Evolutionary conservation across 2,888 invertebrate species (phyloP), one percentile per base, ranked within the genome.

Genomic region (Lithophane socia): DNA sequence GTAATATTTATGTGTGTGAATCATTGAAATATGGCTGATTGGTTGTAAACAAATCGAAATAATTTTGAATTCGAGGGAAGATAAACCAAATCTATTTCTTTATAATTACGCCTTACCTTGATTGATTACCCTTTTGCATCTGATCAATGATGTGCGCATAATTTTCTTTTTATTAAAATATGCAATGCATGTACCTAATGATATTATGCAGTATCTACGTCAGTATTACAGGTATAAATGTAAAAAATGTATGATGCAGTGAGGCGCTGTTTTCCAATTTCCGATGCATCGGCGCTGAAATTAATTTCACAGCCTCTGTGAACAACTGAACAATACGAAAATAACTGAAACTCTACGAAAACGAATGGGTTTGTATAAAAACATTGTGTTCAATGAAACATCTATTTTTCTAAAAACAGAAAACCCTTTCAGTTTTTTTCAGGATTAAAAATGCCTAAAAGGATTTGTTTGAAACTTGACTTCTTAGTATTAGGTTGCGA

Each of bases 201-300:
- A 37, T 42, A 60, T 18, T 21, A 21, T 24, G 10, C 42, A 52
- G 37, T 37, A 10, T 9, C 7, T 24, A 18, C n/a, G 10, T 56
- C 5, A 21, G 56, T 18, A 78, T 47, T 63, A 47, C 37, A 63
- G 54, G 3, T 10, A 49, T 29, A 18, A 21, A 16, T 44, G 5
- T 44, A 37, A 60, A 72, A 29, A 73, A 68, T 63, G 49, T 13
- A 44, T 67, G 29, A 10, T 61, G 49, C 61, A 80, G 56, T 10
- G 73, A 66, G 49, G 12, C 24, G 37, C 52, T 52, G 44, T 52
- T 77, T 80, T 77, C 68, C 76, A 71, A 80, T 80, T 80, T 80
- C 80, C 80, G 80, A 80, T 80, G 67, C 80, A 80, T 76, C 61
- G 68, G 21, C 67, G 68, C 60, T 69, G 64, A 44, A 79, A 79